phyloP scores from a whole-genome alignment of 2,113 vertebrate species.

The Lucifuga dentata region DNA sequence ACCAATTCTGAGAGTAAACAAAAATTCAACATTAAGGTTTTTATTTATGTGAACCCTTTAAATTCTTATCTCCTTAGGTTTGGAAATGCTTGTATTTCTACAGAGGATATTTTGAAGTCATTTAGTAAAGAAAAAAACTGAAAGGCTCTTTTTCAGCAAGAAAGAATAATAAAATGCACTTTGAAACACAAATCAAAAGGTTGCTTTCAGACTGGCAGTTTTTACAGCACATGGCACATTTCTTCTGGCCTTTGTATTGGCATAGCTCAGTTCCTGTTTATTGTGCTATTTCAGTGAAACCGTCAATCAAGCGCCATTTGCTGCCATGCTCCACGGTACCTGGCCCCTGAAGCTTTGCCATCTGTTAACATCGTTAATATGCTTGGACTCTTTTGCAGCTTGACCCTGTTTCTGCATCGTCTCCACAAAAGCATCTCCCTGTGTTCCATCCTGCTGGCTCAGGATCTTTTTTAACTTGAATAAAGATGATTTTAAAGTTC shows the following conservation, averaged over 20 bases:
- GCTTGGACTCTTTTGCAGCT: conserved; percentile 45
- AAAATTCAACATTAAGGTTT: background rate
- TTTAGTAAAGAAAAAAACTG: conserved; percentile 1
- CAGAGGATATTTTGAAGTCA: background rate
- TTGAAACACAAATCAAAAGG: conserved; percentile 19
- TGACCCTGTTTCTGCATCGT: conserved; percentile 48
- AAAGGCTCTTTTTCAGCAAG: background rate
- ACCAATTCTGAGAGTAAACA: conserved; percentile 2
- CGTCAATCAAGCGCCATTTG: conserved; percentile 41
- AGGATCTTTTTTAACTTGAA: conserved; percentile 43
- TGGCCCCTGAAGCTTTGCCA: conserved; percentile 45
- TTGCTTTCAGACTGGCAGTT: conserved; percentile 7
- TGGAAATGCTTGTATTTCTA: no score
- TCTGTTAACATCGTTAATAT: conserved; percentile 56
- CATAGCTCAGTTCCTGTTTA: conserved; percentile 9
- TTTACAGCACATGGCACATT: no score
- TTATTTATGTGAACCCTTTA: conserved; percentile 2
- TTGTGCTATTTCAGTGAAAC: conserved; percentile 49
- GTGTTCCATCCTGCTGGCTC: conserved; percentile 27
- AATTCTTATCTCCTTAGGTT: background rate
- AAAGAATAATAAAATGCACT: conserved; percentile 9
- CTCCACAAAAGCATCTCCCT: conserved; percentile 40
- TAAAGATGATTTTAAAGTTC: conserved; percentile 32
- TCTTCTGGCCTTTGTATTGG: background rate
- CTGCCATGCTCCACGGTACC: conserved; percentile 39